phyloP scores from a whole-genome alignment of 2,797 vertebrate genomes.

The Catharus ustulatus region DNA sequence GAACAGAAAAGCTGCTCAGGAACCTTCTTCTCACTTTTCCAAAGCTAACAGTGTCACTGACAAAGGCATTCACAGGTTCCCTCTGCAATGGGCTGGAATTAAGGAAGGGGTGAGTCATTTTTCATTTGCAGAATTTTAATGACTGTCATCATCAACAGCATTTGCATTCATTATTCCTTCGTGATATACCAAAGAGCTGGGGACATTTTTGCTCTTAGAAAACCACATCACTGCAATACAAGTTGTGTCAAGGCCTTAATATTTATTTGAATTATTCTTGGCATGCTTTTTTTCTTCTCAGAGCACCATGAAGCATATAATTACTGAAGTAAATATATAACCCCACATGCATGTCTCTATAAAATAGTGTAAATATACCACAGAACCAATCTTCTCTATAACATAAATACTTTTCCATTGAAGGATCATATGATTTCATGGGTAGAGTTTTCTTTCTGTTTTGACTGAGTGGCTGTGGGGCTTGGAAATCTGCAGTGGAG shows the following conservation, averaged over 20 bases:
- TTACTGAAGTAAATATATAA: slow-evolving; percentile 36
- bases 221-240: not conserved
- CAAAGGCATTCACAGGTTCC: slow-evolving; percentile 70
- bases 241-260: slow-evolving; percentile 44
- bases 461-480: not conserved
- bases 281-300: not conserved
- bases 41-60: slow-evolving; percentile 42
- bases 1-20: slow-evolving; percentile 7
- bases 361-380: slow-evolving; percentile 14
- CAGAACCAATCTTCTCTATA: not conserved
- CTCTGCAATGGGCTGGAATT: slow-evolving; percentile 69
- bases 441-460: not conserved
- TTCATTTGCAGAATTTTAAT: slow-evolving; percentile 63
- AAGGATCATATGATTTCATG: not conserved
- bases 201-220: slow-evolving; percentile 26
- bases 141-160: slow-evolving; percentile 70
- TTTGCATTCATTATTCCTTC: slow-evolving; percentile 67
- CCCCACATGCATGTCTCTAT: not conserved
- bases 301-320: not conserved
- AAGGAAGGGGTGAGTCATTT: slow-evolving; percentile 70
- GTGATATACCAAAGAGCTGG: slow-evolving; percentile 19
- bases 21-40: slow-evolving; percentile 23
- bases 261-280: slow-evolving; percentile 43
- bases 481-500: not conserved
- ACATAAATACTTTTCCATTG: slow-evolving; percentile 2